Base-by-base conservation (phyloP, 2,113 vertebrate species). In the Sisor rabdophorus region DNA sequence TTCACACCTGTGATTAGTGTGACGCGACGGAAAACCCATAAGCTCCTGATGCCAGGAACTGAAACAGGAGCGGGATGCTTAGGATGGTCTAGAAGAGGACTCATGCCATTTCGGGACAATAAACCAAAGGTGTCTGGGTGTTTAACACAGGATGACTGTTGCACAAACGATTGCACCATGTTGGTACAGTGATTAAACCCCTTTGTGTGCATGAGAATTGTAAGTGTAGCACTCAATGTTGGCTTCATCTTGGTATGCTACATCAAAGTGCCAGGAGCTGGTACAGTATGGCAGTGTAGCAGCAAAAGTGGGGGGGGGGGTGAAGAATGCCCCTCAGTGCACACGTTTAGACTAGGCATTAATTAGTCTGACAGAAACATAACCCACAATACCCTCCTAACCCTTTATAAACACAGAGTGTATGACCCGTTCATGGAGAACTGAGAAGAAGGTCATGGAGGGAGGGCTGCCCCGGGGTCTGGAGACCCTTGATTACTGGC, bases 301-400 rank as follows among this genome's bases (percentile, higher is more conserved):
- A 70, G 24, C 13, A 2, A 65, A n/a, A 63, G 32, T 47, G 22
- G 4, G 36, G 67, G 48, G 26, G 4, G 70, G 56, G 81, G 54
- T 83, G 77, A 75, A 13, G 72, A 83, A 86, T 85, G 54, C 40
- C 72, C 36, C 75, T 72, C 79, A 56, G 75, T 47, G 3, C 4
- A 78, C 19, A 24, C 53, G 32, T 71, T 78, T 64, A 75, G 76
- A 80, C 83, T 80, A 73, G 59, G 82, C 50, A 85, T 86, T 74
- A 40, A 28, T 76, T 86, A 86, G 85, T 84, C 77, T 83, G 82
- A 85, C 78, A 86, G 85, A 84, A 82, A 81, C 82, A 79, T 78
- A 17, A 59, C 64, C 67, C 52, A 75, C 32, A 50, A 64, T 63
- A 20, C 20, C 17, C 11, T 52, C 24, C 32, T 32, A 48, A 48